Base-by-base conservation (phyloP, 2,113 vertebrate genomes). In the Atherinomorus stipes region DNA sequence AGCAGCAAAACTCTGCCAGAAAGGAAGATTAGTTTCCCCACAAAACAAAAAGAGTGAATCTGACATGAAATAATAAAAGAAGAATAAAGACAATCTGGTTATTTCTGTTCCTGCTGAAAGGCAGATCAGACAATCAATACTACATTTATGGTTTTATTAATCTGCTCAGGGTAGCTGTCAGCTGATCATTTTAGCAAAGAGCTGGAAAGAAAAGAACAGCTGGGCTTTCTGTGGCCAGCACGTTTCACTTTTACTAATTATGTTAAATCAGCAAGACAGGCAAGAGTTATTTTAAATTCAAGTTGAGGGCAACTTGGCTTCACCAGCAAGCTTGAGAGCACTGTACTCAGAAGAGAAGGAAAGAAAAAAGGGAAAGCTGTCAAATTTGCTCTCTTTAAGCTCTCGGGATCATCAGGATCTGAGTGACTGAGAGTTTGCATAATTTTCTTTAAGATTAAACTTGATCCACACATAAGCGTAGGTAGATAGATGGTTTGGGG, bases 91-190 rank as follows among this genome's bases (percentile, higher is more conserved):
- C 19, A 34, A 16, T 64, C 26, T 34, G 44, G 11, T 34, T 64
- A 3, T 64, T 64, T 9, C 44, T n/a, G 19, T 31, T 26, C 23
- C 1, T 47, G 44, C 60, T 34, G 34, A 47, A 7, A n/a, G 18
- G 60, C n/a, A 52, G 40, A 54, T 67, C 18, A 40, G 49, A 40
- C 23, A 19, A 71, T 62, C 58, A 62, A 62, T 53, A 62, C 18
- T 21, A 61, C 38, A 23, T 22, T 40, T 40, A 26, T 2, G 16
- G 16, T 54, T 54, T 37, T 37, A 56, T 19, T n/a, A 38, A 37
- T 31, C 62, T 59, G 62, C 25, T 51, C n/a, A 40, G 34, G 23
- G 9, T 38, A 64, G 18, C 38, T 19, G 61, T 9, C 25, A 54
- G 34, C 37, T 15, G 11, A 18, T 25, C 7, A 7, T 1, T 25